Evolutionary conservation across 2,797 vertebrate genomes (phyloP).

Genomic region (Acropternis orthonyx): DNA sequence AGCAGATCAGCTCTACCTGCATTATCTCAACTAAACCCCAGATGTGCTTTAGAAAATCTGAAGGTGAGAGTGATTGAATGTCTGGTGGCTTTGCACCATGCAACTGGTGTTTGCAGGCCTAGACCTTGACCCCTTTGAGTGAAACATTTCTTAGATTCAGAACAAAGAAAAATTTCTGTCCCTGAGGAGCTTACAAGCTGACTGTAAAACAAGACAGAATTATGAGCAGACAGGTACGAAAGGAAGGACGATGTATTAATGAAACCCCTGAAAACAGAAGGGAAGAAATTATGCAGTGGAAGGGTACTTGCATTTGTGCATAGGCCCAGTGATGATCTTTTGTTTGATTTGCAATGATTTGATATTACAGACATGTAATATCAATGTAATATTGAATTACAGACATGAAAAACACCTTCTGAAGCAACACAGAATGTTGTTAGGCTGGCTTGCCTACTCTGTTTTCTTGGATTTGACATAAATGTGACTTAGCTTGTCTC

Average conservation of each 20-base stretch:
- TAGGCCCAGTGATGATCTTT: not conserved
- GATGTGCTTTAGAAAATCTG: not conserved
- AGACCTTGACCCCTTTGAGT: not conserved
- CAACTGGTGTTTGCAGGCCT: not conserved
- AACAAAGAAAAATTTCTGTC: not conserved
- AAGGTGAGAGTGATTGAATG: not conserved
- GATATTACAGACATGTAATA: accelerated
- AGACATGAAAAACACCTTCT: not conserved
- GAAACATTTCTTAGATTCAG: not conserved
- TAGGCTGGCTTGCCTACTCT: not conserved
- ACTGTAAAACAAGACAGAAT: not conserved
- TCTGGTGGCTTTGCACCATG: not conserved
- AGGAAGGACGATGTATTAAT: not conserved
- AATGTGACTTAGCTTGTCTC: not conserved
- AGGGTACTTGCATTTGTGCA: not conserved
- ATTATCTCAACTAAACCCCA: not conserved
- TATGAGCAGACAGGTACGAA: not conserved
- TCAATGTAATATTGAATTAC: too few species aligned
- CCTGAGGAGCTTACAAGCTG: not conserved
- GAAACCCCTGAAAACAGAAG: not conserved
- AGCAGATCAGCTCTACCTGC: not conserved
- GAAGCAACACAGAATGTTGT: not conserved
- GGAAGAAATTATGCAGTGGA: not conserved
- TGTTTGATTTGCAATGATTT: not conserved
- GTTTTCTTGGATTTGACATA: not conserved